Base-by-base conservation (phyloP, 2,888 invertebrate genomes). In the Sympetrum striolatum region DNA sequence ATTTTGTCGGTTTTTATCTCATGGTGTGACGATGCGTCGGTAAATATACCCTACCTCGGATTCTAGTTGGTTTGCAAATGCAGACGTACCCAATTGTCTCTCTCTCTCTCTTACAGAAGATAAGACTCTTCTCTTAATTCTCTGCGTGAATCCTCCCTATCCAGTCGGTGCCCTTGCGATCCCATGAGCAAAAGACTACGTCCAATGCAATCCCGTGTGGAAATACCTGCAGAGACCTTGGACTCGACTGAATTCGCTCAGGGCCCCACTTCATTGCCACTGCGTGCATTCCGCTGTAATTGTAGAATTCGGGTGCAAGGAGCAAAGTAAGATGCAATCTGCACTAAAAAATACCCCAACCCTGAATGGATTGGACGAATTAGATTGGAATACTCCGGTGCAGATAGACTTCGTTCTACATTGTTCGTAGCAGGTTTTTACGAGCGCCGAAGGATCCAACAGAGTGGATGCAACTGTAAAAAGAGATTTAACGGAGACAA, bases 381-480 rank as follows among this genome's bases (percentile, higher is more conserved):
- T 53, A 53, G 53, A 53, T 53, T 53, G 15, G 53, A 18, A 53
- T 53, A 53, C 53, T 18, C 18, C 53, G 18, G 53, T 18, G 18
- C 1, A 37, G 60, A 64, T 86, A 86, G 60, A 86, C 86, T 18
- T 37, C 58, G 64, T 86, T n/a, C n/a, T n/a, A 58, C 86, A n/a
- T 64, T 25, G 35, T 60, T 18, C 60, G n/a, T 31, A 12, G 73
- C 73, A 31, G 25, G 25, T 53, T 86, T 86, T 86, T 86, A 86
- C 86, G 86, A 60, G n/a, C 10, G 35, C 53, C 37, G 58, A 25
- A 64, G 86, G 86, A 25, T 60, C n/a, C 35, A n/a, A 12, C 60
- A 37, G 58, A 60, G 86, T 39, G 60, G 60, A 60, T 86, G 86
- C 18, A 86, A 60, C 37, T 86, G 86, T 64, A 86, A 86, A 86